These are phyloP conservation scores for Thaleichthys pacificus DNA, from an alignment of 2,797 vertebrate species.

Conservation along the genomic window DNA sequence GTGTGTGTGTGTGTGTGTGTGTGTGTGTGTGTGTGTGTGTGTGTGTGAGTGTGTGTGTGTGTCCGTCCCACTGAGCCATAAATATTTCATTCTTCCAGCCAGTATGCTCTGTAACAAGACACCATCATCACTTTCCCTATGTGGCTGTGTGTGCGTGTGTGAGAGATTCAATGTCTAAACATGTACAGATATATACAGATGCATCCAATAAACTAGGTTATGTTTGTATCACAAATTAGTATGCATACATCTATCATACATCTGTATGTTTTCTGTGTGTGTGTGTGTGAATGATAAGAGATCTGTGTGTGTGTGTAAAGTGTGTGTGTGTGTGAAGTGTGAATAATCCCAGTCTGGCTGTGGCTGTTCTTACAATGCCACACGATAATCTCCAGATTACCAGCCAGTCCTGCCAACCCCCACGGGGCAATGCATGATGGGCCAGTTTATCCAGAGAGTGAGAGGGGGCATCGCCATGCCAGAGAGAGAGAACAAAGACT, in stretches of 20 bases:
- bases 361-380: slow-evolving; percentile 48
- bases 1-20: slow-evolving; percentile 16
- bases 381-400: slow-evolving; percentile 56
- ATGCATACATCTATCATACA: too few species aligned
- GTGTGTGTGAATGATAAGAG: neutral
- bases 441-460: slow-evolving; percentile 22
- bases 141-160: slow-evolving; percentile 20
- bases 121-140: slow-evolving; percentile 21
- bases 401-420: slow-evolving; percentile 42
- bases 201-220: too few species aligned
- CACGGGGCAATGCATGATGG: slow-evolving; percentile 25
- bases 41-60: neutral
- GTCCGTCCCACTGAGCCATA: slow-evolving; percentile 7
- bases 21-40: slow-evolving; percentile 25
- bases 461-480: slow-evolving; percentile 3
- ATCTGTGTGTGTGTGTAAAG: neutral
- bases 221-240: too few species aligned
- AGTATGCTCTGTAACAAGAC: slow-evolving; percentile 32
- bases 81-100: slow-evolving; percentile 49
- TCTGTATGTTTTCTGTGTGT: slow-evolving; percentile 4
- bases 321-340: slow-evolving; percentile 4
- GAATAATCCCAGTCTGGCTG: slow-evolving; percentile 39
- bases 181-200: too few species aligned
- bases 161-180: too few species aligned
- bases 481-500: slow-evolving; percentile 22